Evolutionary conservation across 2,113 vertebrate genomes (phyloP).

Genomic region (Tor tambroides): DNA sequence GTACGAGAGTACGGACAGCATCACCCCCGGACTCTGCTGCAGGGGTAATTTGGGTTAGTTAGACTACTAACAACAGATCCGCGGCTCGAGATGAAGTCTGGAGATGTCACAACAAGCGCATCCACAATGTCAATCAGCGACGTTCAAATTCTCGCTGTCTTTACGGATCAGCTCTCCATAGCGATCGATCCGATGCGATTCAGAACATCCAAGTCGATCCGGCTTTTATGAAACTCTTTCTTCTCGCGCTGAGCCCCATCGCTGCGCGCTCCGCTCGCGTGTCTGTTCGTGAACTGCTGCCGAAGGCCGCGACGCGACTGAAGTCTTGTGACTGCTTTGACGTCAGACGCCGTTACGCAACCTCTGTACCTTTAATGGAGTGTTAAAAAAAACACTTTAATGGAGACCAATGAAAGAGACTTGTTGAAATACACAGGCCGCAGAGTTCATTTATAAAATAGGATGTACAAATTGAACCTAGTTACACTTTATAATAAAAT

Average conservation of each 20-base stretch:
- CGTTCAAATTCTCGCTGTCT: background rate
- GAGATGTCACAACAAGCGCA: background rate
- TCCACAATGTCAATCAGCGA: background rate
- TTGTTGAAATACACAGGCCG: background rate
- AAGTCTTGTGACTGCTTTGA: slow-evolving; percentile 77
- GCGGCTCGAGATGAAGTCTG: background rate
- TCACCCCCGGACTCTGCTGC: slow-evolving; percentile 66
- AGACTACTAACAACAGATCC: slow-evolving; percentile 2
- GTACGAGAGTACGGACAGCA: slow-evolving; percentile 98
- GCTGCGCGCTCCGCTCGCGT: background rate
- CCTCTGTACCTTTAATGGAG: slow-evolving; percentile 53
- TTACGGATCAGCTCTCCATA: background rate
- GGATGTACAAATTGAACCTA: background rate
- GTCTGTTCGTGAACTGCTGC: background rate
- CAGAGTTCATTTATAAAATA: background rate
- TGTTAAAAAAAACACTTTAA: background rate
- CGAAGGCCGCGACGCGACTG: background rate
- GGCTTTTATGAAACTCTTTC: background rate
- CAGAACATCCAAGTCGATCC: background rate
- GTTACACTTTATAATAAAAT: background rate
- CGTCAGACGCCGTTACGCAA: slow-evolving; percentile 74
- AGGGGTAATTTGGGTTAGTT: background rate
- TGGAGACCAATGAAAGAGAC: background rate
- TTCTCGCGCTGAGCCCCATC: background rate
- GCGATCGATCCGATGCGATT: background rate